phyloP scores from a whole-genome alignment of 2,113 vertebrate species.

The Entomyzon cyanotis region DNA sequence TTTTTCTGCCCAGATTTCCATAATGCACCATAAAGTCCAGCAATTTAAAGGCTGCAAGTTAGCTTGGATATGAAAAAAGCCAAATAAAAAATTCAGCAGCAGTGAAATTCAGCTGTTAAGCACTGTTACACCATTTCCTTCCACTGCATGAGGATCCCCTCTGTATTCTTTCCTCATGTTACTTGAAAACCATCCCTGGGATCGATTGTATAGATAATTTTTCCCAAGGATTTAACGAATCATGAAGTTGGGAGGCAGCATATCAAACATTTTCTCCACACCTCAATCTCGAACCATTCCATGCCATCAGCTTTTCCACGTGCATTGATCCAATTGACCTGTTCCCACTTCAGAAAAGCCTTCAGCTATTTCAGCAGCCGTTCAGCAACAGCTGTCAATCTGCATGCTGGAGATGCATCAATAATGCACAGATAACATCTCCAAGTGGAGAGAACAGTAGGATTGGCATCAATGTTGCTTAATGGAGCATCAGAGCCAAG shows the following conservation, averaged over 20 bases:
- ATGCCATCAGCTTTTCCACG: not conserved
- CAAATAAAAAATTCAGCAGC: not conserved
- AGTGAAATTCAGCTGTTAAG: not conserved
- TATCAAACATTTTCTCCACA: not conserved
- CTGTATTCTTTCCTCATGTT: not conserved
- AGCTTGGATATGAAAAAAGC: not conserved
- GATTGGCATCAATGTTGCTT: conserved; percentile 56
- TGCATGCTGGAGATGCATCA: conserved; percentile 52
- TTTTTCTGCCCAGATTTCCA: not conserved
- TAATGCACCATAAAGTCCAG: not conserved
- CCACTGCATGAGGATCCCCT: not conserved
- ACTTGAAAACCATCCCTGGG: not conserved
- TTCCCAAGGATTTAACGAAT: not conserved
- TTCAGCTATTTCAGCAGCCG: not conserved
- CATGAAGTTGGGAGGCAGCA: not conserved
- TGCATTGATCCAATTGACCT: conserved; percentile 37
- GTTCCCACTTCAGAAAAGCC: conserved; percentile 37
- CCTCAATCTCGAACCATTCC: conserved; percentile 1
- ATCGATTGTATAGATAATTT: not conserved
- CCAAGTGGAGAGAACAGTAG: conserved; percentile 40
- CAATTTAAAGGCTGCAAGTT: not conserved
- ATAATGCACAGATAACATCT: conserved; percentile 59
- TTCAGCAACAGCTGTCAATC: conserved; percentile 59
- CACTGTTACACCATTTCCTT: not conserved
- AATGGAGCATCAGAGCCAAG: conserved; percentile 47